These are phyloP conservation scores for Bergia sp. DNA, from an alignment of 92 coral and sea anemone species.

Conservation along the genomic window DNA sequence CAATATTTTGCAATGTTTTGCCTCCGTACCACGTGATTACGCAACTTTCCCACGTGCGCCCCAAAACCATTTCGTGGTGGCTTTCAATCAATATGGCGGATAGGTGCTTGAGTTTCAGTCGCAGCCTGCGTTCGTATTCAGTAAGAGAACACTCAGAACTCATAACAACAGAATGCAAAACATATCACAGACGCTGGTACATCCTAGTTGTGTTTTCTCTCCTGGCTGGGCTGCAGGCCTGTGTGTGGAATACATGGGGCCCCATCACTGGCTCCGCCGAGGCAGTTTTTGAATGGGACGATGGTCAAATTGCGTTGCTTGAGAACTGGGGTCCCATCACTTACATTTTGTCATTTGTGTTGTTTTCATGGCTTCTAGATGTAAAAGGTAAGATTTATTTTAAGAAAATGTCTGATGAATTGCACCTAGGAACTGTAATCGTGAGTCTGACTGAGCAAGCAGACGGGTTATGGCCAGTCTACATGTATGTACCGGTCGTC, in stretches of 20 bases:
- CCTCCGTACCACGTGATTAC: slow-evolving; percentile 21
- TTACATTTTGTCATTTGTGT: slow-evolving; percentile 77
- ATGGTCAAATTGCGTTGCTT: slow-evolving; percentile 86
- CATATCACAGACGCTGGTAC: slow-evolving; percentile 91
- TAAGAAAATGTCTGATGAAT: neutral
- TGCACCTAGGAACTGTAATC: neutral
- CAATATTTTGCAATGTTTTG: slow-evolving; percentile 21
- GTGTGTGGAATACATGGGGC: slow-evolving; percentile 98
- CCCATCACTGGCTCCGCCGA: slow-evolving; percentile 96
- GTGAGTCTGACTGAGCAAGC: neutral
- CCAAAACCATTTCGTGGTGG: neutral
- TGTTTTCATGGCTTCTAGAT: slow-evolving; percentile 96
- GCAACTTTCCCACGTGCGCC: slow-evolving; percentile 20
- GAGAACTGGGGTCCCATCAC: slow-evolving; percentile 98
- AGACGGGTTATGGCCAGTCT: neutral
- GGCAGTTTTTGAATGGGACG: slow-evolving; percentile 90
- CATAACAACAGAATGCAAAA: slow-evolving; percentile 68
- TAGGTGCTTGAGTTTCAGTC: slow-evolving; percentile 64
- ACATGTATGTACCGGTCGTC: too few relatives aligned
- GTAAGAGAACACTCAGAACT: slow-evolving; percentile 44
- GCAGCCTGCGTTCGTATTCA: slow-evolving; percentile 63
- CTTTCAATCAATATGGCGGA: slow-evolving; percentile 54
- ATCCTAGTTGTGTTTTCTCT: slow-evolving; percentile 81
- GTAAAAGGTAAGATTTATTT: slow-evolving; percentile 76
- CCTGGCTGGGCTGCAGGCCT: slow-evolving; percentile 78